phyloP scores from a whole-genome alignment of 2,888 invertebrate species.

The Drosophila paracracens region DNA sequence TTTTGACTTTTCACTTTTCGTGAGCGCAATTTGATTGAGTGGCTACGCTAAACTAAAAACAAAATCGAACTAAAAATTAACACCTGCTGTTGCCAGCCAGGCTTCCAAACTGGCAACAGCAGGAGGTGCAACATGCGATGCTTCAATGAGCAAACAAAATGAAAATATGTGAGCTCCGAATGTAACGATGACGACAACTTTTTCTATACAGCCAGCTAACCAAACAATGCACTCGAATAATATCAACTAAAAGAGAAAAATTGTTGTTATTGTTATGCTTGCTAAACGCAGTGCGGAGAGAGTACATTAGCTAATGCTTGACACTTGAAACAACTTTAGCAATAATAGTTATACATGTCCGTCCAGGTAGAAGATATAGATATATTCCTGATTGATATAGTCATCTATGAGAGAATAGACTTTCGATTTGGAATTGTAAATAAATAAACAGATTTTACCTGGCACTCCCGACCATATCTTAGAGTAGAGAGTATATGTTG shows the following conservation, averaged over 20 bases:
- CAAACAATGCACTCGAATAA: conserved; percentile 30
- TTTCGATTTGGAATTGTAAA: background rate
- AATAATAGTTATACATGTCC: background rate
- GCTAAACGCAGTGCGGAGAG: background rate
- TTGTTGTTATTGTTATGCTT: conserved; percentile 40
- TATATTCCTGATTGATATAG: background rate
- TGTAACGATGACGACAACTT: conserved; percentile 64
- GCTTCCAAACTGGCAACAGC: background rate
- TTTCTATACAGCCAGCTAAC: conserved; percentile 46
- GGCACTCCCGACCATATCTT: background rate
- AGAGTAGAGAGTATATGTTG: conserved; percentile 22
- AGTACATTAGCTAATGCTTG: conserved; percentile 18
- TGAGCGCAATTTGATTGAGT: conserved; percentile 76
- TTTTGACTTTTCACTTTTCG: conserved; percentile 78
- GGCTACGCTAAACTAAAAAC: conserved; percentile 32
- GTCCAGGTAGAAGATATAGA: background rate
- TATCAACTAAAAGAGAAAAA: conserved; percentile 36
- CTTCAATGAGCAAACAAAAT: conserved; percentile 59
- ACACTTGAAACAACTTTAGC: background rate
- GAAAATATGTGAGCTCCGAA: conserved; percentile 55
- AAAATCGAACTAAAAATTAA: conserved; percentile 64
- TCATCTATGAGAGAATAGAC: background rate
- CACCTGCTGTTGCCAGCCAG: conserved; percentile 60
- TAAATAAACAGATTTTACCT: background rate
- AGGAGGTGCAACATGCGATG: conserved; percentile 19